Evolutionary conservation across 1,140 invertebrate genomes (phyloP).

Genomic region (Drosophila ogumai): DNA sequence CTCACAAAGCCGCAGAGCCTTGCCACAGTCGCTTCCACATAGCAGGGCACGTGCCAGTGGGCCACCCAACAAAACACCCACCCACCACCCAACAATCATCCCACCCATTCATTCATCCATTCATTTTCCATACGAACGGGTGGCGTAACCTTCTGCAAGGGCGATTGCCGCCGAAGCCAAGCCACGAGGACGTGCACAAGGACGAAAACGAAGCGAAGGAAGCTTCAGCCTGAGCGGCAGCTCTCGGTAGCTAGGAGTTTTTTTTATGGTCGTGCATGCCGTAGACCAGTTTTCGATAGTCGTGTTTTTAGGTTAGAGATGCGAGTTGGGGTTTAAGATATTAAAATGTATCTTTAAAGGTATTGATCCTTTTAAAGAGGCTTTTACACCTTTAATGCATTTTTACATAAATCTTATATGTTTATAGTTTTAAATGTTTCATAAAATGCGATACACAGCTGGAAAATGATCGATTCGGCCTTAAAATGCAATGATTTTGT

Average conservation of each 20-base stretch:
- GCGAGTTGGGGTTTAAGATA: neutral
- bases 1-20: conserved; percentile 38
- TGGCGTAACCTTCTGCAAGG: conserved; percentile 72
- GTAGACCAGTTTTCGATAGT: conserved; percentile 1
- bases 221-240: conserved; percentile 26
- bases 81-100: neutral
- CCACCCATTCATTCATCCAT: conserved; percentile 15
- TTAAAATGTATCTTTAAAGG: neutral
- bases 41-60: conserved; percentile 70
- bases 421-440: too few species aligned
- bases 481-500: too few species aligned
- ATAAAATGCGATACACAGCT: too few species aligned
- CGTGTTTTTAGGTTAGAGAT: neutral
- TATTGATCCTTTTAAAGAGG: too few species aligned
- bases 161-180: conserved; percentile 29
- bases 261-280: neutral
- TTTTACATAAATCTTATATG: too few species aligned
- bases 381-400: too few species aligned
- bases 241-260: neutral
- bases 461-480: too few species aligned
- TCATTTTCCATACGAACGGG: conserved; percentile 25
- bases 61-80: neutral
- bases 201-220: conserved; percentile 44
- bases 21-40: conserved; percentile 62
- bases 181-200: conserved; percentile 37